Conservation (phyloP, 2,113 vertebrate genomes). For the Campylomormyrus tamandua region DNA sequence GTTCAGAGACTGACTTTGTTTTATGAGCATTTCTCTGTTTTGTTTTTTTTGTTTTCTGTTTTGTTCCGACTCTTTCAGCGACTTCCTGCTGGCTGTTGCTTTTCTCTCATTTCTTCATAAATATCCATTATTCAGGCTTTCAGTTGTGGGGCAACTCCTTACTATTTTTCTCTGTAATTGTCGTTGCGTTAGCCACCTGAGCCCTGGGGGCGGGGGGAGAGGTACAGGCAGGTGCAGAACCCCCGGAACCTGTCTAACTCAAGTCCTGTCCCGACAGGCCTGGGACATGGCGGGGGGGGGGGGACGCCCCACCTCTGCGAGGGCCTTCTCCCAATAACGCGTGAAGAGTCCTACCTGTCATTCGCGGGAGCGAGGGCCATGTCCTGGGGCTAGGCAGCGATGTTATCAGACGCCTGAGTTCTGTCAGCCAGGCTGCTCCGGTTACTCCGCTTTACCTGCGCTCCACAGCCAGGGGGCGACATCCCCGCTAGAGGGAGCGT, state of each 20-base stretch:
- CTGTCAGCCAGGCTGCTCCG: not conserved
- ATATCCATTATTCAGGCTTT: not conserved
- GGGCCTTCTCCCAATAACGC: not conserved
- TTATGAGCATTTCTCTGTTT: not conserved
- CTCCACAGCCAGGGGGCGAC: not conserved
- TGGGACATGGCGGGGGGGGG: not conserved
- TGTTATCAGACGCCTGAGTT: not conserved
- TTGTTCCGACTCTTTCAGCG: not conserved
- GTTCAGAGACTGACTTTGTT: not conserved
- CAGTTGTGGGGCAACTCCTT: not conserved
- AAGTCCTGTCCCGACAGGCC: constrained; percentile 7
- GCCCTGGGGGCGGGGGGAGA: not conserved
- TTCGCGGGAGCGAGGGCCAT: not conserved
- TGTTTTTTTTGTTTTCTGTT: too few species aligned
- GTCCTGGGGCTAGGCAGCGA: not conserved
- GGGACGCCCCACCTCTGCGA: not conserved
- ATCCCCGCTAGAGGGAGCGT: not conserved
- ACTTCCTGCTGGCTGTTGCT: not conserved
- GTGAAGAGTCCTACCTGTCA: constrained; percentile 10
- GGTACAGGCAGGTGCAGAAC: not conserved
- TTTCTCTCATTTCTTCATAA: not conserved
- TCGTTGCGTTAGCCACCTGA: not conserved
- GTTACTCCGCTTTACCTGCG: not conserved
- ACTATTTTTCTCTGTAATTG: not conserved
- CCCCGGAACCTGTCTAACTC: not conserved